Evolutionary conservation across 2,113 vertebrate species (phyloP), one percentile per base, ranked within the genome.

Genomic region (Aix galericulata): DNA sequence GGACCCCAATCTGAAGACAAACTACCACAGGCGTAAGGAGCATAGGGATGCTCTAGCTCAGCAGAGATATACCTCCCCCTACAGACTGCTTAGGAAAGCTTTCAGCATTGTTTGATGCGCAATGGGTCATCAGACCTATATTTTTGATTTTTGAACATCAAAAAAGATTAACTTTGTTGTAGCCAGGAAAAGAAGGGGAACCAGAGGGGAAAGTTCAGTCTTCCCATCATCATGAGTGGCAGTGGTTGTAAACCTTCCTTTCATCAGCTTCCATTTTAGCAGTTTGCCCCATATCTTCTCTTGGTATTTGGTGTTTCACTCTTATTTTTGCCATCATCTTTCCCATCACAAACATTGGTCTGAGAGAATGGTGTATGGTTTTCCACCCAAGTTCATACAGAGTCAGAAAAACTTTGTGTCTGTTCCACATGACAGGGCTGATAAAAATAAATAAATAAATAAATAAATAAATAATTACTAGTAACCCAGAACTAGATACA

Each of bases 21-120:
- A 34, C 60, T 32, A 66, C 4, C 17, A 56, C 53, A 66, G 48
- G 34, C 32, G 34, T 42, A 56, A 90, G 31, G 42, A 84, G 8
- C 21, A 7, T 69, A 82, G 6, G 38, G 46, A 71, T 55, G 31
- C 22, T 68, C 25, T 81, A 62, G 53, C 17, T 80, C 42, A 63
- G 52, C 34, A 75, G 52, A 52, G 42, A 50, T 50, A 17, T 1
- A 81, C 27, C 13, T 67, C 27, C 60, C 21, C 17, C 31, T 86
- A 11, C 27, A 68, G 52, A 40, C 48, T 66, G 48, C 32, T 91
- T 83, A 77, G 64, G 68, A 69, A 92, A 69, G 48, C 50, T 62
- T 40, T 6, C 26, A 32, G 13, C 32, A 53, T 38, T 0, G 0
- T 36, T 81, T 36, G 16, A 56, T 44, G 25, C 32, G 25, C 10